Evolutionary conservation across 1,140 invertebrate species (phyloP).

Genomic region (Melipona quadrifasciata): DNA sequence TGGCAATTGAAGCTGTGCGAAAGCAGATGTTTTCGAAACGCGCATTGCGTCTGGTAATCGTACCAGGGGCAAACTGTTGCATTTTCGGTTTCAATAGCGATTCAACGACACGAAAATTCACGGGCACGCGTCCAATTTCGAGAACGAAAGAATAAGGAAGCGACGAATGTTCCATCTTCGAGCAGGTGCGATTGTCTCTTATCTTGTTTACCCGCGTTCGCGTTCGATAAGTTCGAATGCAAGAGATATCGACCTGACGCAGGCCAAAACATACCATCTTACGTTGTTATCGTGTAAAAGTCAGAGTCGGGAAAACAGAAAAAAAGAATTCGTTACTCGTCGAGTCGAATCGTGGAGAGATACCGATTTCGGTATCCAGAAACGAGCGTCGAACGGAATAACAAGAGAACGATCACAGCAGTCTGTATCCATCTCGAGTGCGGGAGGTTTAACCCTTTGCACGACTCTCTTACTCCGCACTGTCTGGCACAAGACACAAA

Average conservation of each 20-base stretch:
- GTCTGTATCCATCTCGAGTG: neutral
- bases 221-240: neutral
- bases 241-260: neutral
- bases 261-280: neutral
- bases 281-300: neutral
- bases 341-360: too few species aligned
- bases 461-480: neutral
- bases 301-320: too few species aligned
- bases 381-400: neutral
- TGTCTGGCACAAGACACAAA: neutral
- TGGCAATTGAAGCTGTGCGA: neutral
- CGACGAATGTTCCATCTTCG: neutral
- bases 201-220: slow-evolving; percentile 14
- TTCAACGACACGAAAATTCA: neutral
- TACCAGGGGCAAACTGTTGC: neutral
- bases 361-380: neutral
- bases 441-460: slow-evolving; percentile 37
- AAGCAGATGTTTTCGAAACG: neutral
- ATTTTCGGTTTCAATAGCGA: neutral
- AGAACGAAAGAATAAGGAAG: neutral
- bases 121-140: neutral
- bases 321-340: too few species aligned
- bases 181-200: neutral
- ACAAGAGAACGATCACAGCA: neutral
- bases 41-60: neutral